A percentile compares a stretch with the other conserved stretches of the same genome.
Evolutionary conservation across 2,888 invertebrate species (phyloP).

Genomic region (Glomeris marginata): DNA sequence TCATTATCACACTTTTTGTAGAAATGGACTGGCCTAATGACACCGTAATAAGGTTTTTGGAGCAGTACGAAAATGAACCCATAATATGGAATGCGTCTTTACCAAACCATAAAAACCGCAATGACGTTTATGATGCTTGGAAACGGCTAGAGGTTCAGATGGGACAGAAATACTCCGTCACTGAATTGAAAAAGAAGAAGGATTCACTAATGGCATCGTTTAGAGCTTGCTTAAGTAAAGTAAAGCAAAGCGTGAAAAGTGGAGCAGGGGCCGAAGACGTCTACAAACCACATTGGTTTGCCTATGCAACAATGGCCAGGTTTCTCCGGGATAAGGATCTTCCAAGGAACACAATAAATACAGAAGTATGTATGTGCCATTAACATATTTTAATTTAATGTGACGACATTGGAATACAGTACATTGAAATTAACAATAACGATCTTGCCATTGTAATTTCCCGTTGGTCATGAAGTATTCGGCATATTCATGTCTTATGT

Average conservation of each 20-base stretch:
- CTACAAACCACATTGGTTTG: neutral
- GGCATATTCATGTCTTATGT: too few species aligned
- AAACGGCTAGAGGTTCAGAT: neutral
- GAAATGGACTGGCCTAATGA: neutral
- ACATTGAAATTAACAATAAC: too few species aligned
- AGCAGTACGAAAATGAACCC: neutral
- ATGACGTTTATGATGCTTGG: neutral
- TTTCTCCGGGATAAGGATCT: neutral
- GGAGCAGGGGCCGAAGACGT: neutral
- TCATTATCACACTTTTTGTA: too few species aligned
- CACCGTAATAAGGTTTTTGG: neutral
- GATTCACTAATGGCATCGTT: neutral
- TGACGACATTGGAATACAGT: too few species aligned
- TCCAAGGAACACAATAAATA: neutral
- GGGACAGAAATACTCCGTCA: neutral
- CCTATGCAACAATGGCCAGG: neutral
- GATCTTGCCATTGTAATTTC: too few species aligned
- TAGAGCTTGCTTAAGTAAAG: neutral
- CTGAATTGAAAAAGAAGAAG: constrained; percentile 1
- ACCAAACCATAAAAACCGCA: neutral
- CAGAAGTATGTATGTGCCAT: too few species aligned
- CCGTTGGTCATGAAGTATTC: too few species aligned
- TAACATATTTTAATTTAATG: too few species aligned
- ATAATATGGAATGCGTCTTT: neutral
- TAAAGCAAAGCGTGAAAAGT: neutral